Percentiles rank a stretch among this genome's conserved stretches.
Conservation (phyloP, 1,140 invertebrate genomes). For the Drosophila ogumai region DNA sequence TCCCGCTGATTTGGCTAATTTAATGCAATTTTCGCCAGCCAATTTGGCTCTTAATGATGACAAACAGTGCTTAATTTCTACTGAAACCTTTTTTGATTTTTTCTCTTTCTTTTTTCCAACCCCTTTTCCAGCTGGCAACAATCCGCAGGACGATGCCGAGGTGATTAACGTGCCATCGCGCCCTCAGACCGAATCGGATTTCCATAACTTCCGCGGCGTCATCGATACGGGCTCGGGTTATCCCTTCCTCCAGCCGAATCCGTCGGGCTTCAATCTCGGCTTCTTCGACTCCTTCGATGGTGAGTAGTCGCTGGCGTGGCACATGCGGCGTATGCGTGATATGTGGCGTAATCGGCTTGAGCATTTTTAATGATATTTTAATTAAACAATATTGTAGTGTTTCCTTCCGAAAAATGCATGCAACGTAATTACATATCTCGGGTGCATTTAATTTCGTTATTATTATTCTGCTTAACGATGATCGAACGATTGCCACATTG, state of each 20-base stretch:
- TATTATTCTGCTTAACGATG: constrained; percentile 35
- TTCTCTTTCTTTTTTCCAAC: background rate
- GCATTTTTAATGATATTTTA: constrained; percentile 41
- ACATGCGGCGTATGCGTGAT: constrained; percentile 56
- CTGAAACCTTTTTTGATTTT: constrained; percentile 9
- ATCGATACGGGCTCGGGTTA: constrained; percentile 74
- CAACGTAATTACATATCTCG: constrained; percentile 25
- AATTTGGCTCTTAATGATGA: constrained; percentile 71
- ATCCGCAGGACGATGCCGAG: constrained; percentile 76
- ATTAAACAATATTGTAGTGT: constrained; percentile 47
- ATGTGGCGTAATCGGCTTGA: constrained; percentile 25
- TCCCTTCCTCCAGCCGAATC: constrained; percentile 74
- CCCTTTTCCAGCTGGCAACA: constrained; percentile 59
- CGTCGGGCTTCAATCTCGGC: constrained; percentile 57
- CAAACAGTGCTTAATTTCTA: constrained; percentile 44
- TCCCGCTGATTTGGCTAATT: constrained; percentile 70
- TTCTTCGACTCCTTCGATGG: constrained; percentile 78
- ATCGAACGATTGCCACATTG: constrained; percentile 10
- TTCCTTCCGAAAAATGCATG: constrained; percentile 3
- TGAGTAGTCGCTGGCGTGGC: constrained; percentile 44
- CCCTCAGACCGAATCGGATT: constrained; percentile 50
- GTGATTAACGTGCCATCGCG: constrained; percentile 59
- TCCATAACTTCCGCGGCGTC: constrained; percentile 74
- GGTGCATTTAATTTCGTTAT: constrained; percentile 34
- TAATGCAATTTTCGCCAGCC: constrained; percentile 41